Conservation (phyloP, 2,888 invertebrate species). For the Tortricodes alternella region DNA sequence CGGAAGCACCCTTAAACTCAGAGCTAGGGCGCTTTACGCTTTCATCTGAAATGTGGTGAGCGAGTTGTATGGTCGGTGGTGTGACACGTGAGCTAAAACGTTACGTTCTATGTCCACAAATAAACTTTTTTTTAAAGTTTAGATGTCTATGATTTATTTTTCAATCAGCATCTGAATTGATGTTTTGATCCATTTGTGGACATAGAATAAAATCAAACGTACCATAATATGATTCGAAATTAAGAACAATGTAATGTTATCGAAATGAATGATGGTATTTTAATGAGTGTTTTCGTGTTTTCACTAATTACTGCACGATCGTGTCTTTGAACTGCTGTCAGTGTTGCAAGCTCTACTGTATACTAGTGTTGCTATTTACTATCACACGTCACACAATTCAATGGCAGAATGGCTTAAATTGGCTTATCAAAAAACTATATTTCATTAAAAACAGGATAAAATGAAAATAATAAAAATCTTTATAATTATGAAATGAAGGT, state of each 20-base stretch:
- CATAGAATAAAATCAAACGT: conserved; percentile 35
- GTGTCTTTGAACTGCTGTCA: conserved; percentile 58
- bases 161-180: no score
- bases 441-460: neutral
- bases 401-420: conserved; percentile 41
- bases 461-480: neutral
- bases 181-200: conserved; percentile 34
- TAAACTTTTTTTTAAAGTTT: no score
- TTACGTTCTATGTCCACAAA: conserved; percentile 67
- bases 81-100: conserved; percentile 62
- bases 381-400: conserved; percentile 57
- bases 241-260: conserved; percentile 29
- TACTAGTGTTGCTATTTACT: conserved; percentile 59
- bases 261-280: conserved; percentile 46
- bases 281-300: conserved; percentile 47
- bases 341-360: conserved; percentile 75
- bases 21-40: conserved; percentile 92
- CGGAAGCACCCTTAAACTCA: conserved; percentile 88
- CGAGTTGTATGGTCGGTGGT: conserved; percentile 69
- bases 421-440: neutral
- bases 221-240: conserved; percentile 30
- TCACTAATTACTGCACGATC: conserved; percentile 42
- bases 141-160: no score
- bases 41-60: conserved; percentile 86
- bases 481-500: conserved; percentile 51